These are phyloP conservation scores for Seira sanloemensis DNA, from an alignment of 2,888 invertebrate genomes.

Conservation along the genomic window DNA sequence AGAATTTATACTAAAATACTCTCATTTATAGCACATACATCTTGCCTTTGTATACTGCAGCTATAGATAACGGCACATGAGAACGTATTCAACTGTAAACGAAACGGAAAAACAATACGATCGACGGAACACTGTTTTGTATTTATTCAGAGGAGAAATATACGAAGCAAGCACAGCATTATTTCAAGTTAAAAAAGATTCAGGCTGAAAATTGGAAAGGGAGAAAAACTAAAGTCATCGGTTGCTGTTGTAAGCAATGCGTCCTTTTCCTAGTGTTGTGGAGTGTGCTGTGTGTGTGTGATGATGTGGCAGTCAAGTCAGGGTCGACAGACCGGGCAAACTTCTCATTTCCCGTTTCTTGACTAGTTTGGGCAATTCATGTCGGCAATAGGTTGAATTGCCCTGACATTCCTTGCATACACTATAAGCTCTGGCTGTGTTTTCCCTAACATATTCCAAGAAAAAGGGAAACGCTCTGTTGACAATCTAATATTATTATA, in stretches of 20 bases:
- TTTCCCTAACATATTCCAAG: neutral
- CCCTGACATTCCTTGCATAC: slow-evolving; percentile 50
- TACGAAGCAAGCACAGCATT: no score
- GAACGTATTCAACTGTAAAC: no score
- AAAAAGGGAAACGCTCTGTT: neutral
- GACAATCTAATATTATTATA: neutral
- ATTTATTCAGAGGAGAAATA: no score
- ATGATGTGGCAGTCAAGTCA: slow-evolving; percentile 33
- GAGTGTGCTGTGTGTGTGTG: slow-evolving; percentile 20
- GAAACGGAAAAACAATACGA: no score
- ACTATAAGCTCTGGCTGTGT: slow-evolving; percentile 2
- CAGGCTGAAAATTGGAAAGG: neutral
- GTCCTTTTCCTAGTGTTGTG: neutral
- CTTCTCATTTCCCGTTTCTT: slow-evolving; percentile 62
- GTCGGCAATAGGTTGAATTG: slow-evolving; percentile 59
- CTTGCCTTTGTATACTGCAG: no score
- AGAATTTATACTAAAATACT: no score
- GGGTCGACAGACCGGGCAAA: slow-evolving; percentile 61
- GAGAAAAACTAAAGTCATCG: neutral
- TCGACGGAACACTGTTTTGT: no score
- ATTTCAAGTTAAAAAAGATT: no score
- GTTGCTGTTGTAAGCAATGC: neutral
- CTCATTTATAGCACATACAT: no score
- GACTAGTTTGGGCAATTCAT: slow-evolving; percentile 57
- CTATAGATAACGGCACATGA: no score